phyloP scores from a whole-genome alignment of 1,140 invertebrate genomes.

The Drosophila subpulchrella region DNA sequence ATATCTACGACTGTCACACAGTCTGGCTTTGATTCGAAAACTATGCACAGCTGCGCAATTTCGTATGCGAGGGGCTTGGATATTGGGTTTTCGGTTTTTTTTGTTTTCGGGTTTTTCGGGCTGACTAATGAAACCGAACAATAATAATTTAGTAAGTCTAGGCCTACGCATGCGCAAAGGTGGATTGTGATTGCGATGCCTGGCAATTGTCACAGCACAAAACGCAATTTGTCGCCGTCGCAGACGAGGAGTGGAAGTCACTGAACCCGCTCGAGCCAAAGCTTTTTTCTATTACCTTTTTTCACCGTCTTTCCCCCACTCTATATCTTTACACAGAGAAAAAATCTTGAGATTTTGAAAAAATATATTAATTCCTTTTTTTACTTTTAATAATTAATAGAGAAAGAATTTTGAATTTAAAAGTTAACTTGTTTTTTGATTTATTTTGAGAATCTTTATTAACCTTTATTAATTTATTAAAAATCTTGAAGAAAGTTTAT shows the following conservation, averaged over 20 bases:
- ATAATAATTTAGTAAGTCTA: conserved; percentile 80
- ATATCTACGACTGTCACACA: conserved; percentile 76
- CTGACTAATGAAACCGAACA: conserved; percentile 81
- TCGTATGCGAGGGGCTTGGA: conserved; percentile 41
- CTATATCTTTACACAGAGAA: conserved; percentile 15
- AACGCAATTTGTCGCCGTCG: conserved; percentile 58
- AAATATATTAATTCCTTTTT: no score
- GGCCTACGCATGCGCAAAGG: conserved; percentile 77
- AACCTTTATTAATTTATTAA: no score
- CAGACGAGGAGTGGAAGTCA: conserved; percentile 58
- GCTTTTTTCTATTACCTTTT: conserved; percentile 44
- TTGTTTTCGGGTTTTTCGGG: conserved; percentile 45
- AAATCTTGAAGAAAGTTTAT: neutral
- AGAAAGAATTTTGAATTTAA: no score
- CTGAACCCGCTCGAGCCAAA: conserved; percentile 59
- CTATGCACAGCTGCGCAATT: conserved; percentile 73
- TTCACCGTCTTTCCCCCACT: conserved; percentile 11
- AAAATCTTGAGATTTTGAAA: neutral
- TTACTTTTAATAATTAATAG: no score
- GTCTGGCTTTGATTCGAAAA: conserved; percentile 52
- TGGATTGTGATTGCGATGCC: conserved; percentile 41
- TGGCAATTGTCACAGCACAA: conserved; percentile 72
- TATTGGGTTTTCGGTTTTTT: neutral
- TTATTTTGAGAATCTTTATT: no score
- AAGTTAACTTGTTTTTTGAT: no score